Conservation (phyloP, 2,797 vertebrate genomes). For the Sebastes taczanowskii region DNA sequence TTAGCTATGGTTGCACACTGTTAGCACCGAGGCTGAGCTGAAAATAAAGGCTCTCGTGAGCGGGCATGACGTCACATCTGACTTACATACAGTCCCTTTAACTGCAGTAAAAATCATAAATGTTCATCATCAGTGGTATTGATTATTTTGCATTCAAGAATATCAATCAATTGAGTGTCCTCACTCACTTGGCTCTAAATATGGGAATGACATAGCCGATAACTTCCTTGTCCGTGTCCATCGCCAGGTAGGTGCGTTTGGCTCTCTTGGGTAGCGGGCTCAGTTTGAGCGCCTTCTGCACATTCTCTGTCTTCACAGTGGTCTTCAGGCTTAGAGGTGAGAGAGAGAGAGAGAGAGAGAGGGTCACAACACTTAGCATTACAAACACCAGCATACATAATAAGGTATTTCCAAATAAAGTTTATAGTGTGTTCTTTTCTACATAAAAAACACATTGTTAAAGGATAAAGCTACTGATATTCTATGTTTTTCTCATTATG, state of each 20-base stretch:
- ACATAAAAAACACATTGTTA: background rate
- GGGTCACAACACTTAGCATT: background rate
- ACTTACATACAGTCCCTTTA: too few species aligned
- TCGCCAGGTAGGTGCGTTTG: slow-evolving; percentile 85
- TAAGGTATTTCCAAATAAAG: background rate
- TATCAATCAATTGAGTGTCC: background rate
- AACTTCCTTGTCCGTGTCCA: slow-evolving; percentile 85
- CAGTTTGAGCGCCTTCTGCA: slow-evolving; percentile 84
- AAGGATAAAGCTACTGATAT: background rate
- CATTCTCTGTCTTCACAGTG: slow-evolving; percentile 78
- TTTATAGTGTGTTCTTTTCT: background rate
- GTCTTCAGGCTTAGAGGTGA: slow-evolving; percentile 79
- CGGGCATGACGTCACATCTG: too few species aligned
- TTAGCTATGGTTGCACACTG: too few species aligned
- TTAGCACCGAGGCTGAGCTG: too few species aligned
- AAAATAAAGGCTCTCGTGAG: too few species aligned
- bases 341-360: background rate
- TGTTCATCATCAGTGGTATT: background rate
- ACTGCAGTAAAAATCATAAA: background rate
- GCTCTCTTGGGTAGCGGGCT: slow-evolving; percentile 88
- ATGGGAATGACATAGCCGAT: slow-evolving; percentile 91
- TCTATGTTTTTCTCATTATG: background rate
- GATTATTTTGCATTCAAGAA: background rate
- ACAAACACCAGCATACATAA: background rate
- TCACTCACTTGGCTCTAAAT: slow-evolving; percentile 89